Percentiles rank a stretch among this genome's conserved stretches.
Conservation (phyloP, 2,113 vertebrate genomes). For the Chascanopsetta lugubris region DNA sequence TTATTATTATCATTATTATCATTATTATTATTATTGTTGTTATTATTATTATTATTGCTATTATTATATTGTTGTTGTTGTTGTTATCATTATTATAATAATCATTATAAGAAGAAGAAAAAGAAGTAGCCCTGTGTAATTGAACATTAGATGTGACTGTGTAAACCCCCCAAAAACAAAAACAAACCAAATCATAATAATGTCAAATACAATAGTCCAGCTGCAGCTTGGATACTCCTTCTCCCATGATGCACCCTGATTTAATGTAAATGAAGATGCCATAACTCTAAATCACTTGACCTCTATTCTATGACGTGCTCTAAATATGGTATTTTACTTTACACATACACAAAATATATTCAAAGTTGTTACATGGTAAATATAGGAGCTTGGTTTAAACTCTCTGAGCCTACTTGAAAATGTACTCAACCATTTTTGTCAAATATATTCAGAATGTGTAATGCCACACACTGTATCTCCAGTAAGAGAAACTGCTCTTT, state of each 20-base stretch:
- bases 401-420: background rate
- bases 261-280: conserved; percentile 15
- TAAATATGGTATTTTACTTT: background rate
- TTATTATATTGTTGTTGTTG: no score
- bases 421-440: background rate
- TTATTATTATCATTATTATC: no score
- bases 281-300: conserved; percentile 41
- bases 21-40: no score
- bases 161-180: conserved; percentile 5
- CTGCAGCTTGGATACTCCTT: conserved; percentile 17
- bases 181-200: background rate
- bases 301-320: background rate
- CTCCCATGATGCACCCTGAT: conserved; percentile 39
- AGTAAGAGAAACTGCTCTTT: conserved; percentile 5
- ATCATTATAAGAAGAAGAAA: background rate
- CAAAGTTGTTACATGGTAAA: background rate
- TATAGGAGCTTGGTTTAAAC: background rate
- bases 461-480: background rate
- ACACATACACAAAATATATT: background rate
- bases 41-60: no score
- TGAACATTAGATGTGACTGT: conserved; percentile 15
- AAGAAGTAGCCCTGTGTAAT: background rate
- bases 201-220: conserved; percentile 27
- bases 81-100: no score
- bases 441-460: conserved; percentile 27